A percentile compares a stretch with the other conserved stretches of the same genome.
Conservation (phyloP, 1,140 invertebrate species). For the Drosophila micromelanica region DNA sequence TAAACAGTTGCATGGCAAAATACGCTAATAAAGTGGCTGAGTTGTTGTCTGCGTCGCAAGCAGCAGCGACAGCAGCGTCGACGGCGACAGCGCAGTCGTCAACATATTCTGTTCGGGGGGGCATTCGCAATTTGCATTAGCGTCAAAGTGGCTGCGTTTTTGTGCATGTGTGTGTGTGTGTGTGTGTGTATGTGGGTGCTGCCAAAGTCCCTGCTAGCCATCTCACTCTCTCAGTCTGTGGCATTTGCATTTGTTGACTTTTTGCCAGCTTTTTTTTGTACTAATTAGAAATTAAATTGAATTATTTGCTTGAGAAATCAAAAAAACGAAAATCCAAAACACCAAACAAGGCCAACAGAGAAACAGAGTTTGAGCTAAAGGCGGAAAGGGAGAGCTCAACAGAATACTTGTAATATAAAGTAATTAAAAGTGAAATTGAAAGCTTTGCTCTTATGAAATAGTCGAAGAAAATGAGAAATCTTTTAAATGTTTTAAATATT, state of each 20-base stretch:
- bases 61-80: slow-evolving; percentile 16
- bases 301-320: slow-evolving; percentile 82
- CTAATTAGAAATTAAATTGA: slow-evolving; percentile 82
- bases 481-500: too few relatives aligned
- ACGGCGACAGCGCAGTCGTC: slow-evolving; percentile 27
- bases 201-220: slow-evolving; percentile 4
- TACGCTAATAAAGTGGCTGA: slow-evolving; percentile 82
- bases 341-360: not conserved
- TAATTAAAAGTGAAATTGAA: not conserved
- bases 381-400: not conserved
- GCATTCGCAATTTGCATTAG: slow-evolving; percentile 78
- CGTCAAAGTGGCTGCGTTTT: slow-evolving; percentile 78
- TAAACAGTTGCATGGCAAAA: slow-evolving; percentile 82
- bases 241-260: slow-evolving; percentile 47
- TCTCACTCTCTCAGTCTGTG: slow-evolving; percentile 10
- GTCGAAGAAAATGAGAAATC: too few relatives aligned
- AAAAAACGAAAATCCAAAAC: slow-evolving; percentile 46
- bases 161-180: slow-evolving; percentile 42
- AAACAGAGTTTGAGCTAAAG: not conserved
- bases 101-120: slow-evolving; percentile 1
- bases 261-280: slow-evolving; percentile 52
- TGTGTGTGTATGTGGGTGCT: slow-evolving; percentile 16
- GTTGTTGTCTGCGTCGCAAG: slow-evolving; percentile 49
- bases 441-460: too few relatives aligned
- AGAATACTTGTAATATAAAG: not conserved